Base-by-base conservation (phyloP, 2,113 vertebrate genomes). In the Muntiacus muntjak region DNA sequence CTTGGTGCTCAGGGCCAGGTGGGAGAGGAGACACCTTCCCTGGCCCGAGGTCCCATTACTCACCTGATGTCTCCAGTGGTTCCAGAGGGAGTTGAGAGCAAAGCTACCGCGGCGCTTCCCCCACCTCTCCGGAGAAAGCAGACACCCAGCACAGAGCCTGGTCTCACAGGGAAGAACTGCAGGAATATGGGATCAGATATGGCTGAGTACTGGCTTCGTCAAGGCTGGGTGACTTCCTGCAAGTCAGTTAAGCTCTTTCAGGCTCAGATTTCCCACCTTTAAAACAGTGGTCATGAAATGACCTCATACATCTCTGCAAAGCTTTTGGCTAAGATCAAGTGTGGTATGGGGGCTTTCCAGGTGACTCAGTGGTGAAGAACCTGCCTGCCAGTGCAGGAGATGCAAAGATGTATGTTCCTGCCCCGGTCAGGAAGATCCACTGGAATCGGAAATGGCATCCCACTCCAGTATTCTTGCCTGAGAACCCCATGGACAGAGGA, bases 241-340 rank as follows among this genome's bases (percentile, higher is more conserved):
- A 26, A 91, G 76, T 89, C 90, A 87, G 78, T 64, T 92, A 82
- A 83, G 23, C 47, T 88, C 89, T 93, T 50, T 67, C 50, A 87
- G 55, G 17, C 74, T 58, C 28, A 64, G 19, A 6, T 60, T 95
- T 87, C 90, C 86, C 62, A 23, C 54, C 57, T 62, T 28, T 17
- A 55, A 87, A 84, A 50, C 0, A 33, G 50, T 43, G 25, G 16
- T 52, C 62, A 81, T 21, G 36, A 43, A 87, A 6, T 47, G 2
- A 25, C 30, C 33, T 28, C 87, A 76, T 6, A 7, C 15, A 60
- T 36, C 25, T 10, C 23, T 40, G 45, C 12, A 79, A 82, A 94
- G 21, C 40, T 76, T 76, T 43, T 43, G 36, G 40, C 11, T 76
- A 76, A 76, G 12, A 76, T 43, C 12, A 76, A 26, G 71, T 43